Conservation (phyloP, 53 echinoderm and acorn worm species). For the Echinarachnius parma region DNA sequence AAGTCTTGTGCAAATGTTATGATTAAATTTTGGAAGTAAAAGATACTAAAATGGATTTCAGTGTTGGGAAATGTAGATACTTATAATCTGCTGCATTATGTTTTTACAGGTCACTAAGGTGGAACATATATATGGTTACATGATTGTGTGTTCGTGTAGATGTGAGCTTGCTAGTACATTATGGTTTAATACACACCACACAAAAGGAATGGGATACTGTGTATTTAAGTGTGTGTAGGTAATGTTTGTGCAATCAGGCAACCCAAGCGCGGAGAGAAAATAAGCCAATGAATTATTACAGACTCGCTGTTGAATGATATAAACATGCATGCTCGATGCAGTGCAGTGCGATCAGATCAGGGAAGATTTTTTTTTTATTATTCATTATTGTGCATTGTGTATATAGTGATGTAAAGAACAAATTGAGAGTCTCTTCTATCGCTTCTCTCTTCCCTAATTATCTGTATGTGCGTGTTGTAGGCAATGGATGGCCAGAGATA, state of each 20-base stretch:
- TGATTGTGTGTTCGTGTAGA: too few species aligned
- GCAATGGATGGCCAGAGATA: constrained; percentile 21
- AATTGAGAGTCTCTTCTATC: constrained; percentile 32
- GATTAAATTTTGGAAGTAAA: too few species aligned
- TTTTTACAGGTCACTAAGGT: too few species aligned
- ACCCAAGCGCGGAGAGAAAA: constrained; percentile 35
- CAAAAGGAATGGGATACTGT: too few species aligned
- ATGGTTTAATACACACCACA: too few species aligned
- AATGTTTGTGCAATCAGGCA: constrained; percentile 5
- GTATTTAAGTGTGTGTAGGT: constrained; percentile 2
- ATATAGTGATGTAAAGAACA: constrained; percentile 35
- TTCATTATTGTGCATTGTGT: constrained; percentile 36
- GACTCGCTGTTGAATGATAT: constrained; percentile 36
- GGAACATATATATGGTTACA: too few species aligned
- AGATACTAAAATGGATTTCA: too few species aligned
- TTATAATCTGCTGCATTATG: too few species aligned
- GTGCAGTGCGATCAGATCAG: constrained; percentile 4
- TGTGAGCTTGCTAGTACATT: too few species aligned
- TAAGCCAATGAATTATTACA: constrained; percentile 38
- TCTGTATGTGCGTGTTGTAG: constrained; percentile 29
- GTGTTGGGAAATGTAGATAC: too few species aligned
- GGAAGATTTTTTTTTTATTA: constrained; percentile 12
- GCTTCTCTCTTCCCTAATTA: constrained; percentile 33
- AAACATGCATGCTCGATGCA: constrained; percentile 12
- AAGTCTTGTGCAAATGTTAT: too few species aligned